These are phyloP conservation scores for Vipera latastei DNA, from an alignment of 2,797 vertebrate species.

Conservation along the genomic window DNA sequence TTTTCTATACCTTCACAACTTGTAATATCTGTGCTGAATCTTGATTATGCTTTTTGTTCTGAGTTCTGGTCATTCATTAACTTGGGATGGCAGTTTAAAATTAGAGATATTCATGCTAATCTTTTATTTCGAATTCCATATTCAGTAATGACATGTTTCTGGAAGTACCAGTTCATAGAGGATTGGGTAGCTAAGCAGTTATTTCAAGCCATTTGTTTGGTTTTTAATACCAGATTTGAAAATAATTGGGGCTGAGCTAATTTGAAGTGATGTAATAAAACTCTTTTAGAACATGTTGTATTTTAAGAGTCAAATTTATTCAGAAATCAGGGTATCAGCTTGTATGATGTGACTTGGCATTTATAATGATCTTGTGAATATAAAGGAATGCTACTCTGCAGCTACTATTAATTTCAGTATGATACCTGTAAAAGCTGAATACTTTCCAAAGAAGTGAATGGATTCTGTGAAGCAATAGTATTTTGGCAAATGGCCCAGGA, in stretches of 20 bases:
- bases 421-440: neutral
- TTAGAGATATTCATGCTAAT: slow-evolving; percentile 25
- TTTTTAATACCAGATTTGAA: neutral
- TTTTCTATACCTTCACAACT: slow-evolving; percentile 23
- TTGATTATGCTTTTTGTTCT: slow-evolving; percentile 11
- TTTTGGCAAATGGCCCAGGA: neutral
- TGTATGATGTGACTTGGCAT: neutral
- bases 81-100: slow-evolving; percentile 26
- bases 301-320: neutral
- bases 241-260: neutral
- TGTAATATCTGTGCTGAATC: neutral
- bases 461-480: neutral
- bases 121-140: slow-evolving; percentile 20
- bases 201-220: slow-evolving; percentile 18
- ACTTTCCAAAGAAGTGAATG: neutral
- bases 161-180: neutral
- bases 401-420: neutral
- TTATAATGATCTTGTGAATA: neutral
- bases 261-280: neutral
- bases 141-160: slow-evolving; percentile 11
- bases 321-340: neutral
- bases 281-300: neutral
- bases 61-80: slow-evolving; percentile 24
- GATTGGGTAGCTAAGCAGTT: neutral
- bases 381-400: neutral